Evolutionary conservation across 2,113 vertebrate genomes (phyloP), one percentile per base, ranked within the genome.

Genomic region (Pseudonaja textilis): DNA sequence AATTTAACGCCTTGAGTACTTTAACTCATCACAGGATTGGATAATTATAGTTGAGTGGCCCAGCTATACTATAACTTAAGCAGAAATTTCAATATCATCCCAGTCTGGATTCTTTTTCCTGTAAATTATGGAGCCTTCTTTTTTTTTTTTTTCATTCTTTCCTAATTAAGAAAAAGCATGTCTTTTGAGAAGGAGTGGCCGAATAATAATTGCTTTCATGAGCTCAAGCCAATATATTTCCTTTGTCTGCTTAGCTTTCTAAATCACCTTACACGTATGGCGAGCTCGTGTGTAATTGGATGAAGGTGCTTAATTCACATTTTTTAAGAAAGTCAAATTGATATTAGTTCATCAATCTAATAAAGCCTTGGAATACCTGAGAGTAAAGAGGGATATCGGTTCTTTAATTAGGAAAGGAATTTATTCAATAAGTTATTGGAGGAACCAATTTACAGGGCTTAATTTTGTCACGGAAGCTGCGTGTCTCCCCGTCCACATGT

Each of bases 391-490:
- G 90, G 85, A 95, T 97, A 96, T 97, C 94, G 94, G 96, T 94
- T 96, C 95, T 95, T 97, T 98, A 98, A 98, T 98, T 97, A 97
- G 97, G 94, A 97, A 96, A 96, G 96, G 96, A 97, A 98, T 98
- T 98, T 97, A 98, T 98, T 98, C 98, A 98, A 98, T 98, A 97
- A 98, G 96, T 97, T 94, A 95, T 96, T 42, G 96, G 97, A 97
- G 95, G 95, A 98, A 97, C 98, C 98, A 98, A 98, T 98, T 98
- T 98, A 98, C 95, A 94, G 94, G 97, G 97, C 97, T 98, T 97
- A 98, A 97, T 98, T 97, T 97, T 96, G 97, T 96, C 95, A 98
- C 97, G 95, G 97, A 97, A 97, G 95, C 97, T 96, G 97, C 96
- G 95, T 91, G 96, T 97, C 96, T 97, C 97, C 95, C 96, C 96